Base-by-base conservation (phyloP, 2,797 vertebrate species). In the Hypotaenidia okinawae region DNA sequence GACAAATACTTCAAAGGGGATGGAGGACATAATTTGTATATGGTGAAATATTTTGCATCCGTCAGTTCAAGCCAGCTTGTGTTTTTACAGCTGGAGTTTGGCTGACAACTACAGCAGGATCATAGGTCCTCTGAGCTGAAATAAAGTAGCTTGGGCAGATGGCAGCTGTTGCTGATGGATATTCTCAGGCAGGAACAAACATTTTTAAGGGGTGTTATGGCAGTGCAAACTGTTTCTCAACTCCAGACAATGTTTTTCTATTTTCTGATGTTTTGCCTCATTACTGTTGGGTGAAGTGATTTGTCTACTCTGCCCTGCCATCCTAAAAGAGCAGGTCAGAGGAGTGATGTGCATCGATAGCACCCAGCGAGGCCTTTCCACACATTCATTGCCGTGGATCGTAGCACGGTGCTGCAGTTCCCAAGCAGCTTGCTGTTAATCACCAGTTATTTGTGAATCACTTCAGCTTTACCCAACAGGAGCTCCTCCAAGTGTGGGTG, bases 71-170 rank as follows among this genome's bases (percentile, higher is more conserved):
- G 66, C 43, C 81, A 93, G 70, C 33, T 88, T 80, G 78, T 96
- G 83, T 97, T 97, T 96, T 93, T 75, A 90, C 90, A 95, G 92
- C 96, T 97, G 93, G 81, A 86, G 41, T 76, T 85, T 73, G 67
- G 67, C 84, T 92, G 75, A 83, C 64, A 84, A 4, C 69, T 93
- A 5, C 41, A 86, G 74, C n/a, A 72, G 58, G 72, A 77, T 84
- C 80, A 52, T 30, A 59, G 68, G 81, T 54, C 52, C 78, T 93
- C 87, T 55, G 73, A 88, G 69, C 85, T 93, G 73, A 80, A 69
- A 43, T 11, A 81, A 68, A 79, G 61, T 72, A 80, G 63, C 45
- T 63, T 66, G 66, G 51, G 61, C 92, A 90, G 87, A 82, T 94
- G 89, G 87, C 69, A 95, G 81, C 66, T 67, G 62, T 37, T 78